Evolutionary conservation across 2,888 invertebrate species (phyloP).

Genomic region (Yponomeuta cagnagella): DNA sequence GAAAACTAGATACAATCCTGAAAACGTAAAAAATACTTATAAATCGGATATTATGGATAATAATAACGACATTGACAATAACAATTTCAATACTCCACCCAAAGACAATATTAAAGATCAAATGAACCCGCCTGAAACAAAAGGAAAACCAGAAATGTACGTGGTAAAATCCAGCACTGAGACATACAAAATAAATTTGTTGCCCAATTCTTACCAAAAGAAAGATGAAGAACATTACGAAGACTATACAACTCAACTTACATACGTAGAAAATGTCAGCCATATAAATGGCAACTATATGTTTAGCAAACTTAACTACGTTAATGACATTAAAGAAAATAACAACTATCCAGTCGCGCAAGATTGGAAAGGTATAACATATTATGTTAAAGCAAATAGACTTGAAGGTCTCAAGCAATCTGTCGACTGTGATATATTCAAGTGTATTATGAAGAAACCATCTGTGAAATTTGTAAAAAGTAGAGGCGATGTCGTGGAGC

Average conservation of each 20-base stretch:
- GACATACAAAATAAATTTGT: background rate
- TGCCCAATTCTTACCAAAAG: background rate
- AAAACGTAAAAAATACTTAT: no score
- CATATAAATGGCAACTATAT: constrained; percentile 6
- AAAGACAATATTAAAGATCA: background rate
- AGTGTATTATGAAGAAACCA: background rate
- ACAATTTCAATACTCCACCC: background rate
- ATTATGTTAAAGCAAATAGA: background rate
- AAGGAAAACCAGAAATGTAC: background rate
- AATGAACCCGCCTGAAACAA: background rate
- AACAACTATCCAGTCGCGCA: background rate
- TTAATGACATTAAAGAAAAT: background rate
- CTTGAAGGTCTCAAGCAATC: background rate
- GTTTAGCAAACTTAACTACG: background rate
- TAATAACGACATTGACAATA: background rate
- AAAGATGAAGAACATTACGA: background rate
- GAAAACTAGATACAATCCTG: background rate
- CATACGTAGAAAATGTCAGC: background rate
- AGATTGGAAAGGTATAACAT: background rate
- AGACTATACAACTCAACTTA: background rate
- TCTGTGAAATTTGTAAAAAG: background rate
- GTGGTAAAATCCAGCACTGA: background rate
- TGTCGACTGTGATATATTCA: background rate
- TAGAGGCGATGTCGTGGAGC: background rate
- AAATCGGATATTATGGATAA: background rate